Base-by-base conservation (phyloP, 2,888 invertebrate genomes). In the Synanthedon formicaeformis region DNA sequence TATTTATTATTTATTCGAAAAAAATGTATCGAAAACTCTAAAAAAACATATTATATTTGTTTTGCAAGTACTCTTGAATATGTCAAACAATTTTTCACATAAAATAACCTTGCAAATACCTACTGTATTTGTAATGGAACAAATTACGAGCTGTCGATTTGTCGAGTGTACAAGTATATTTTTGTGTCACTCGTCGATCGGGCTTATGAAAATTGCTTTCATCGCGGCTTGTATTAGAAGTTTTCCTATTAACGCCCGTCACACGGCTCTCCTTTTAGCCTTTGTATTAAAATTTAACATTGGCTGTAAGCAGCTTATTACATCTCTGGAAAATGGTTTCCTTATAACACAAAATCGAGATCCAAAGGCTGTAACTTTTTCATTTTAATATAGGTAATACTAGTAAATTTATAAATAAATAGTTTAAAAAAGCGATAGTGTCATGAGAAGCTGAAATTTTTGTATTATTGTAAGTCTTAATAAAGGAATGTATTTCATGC, bases 141-240 rank as follows among this genome's bases (percentile, higher is more conserved):
- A 84, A 87, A 87, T 86, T 85, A 86, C 82, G 81, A 86, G 78
- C 75, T 81, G 81, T 80, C 81, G 75, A 62, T 64, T 66, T 53
- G 40, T 18, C 49, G 18, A 49, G 49, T 13, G n/a, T 49, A 49
- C 23, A 13, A 16, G 16, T 49, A 76, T 84, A 84, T 83, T 83
- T 81, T 72, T 78, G 73, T 80, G 83, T 81, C 86, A 85, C 77
- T 77, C 77, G 81, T 76, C 81, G 66, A 73, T 74, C 74, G 62
- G 57, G 65, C 67, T 75, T 73, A 78, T 79, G 79, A 74, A 77
- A 81, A 85, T 79, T 66, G 75, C 63, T 71, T 75, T 57, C 64
- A 61, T 57, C 34, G 34, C 6, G 57, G 70, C 68, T 75, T 75
- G 73, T 71, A 63, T 70, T 68, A 72, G 73, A 85, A 83, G 74